Conservation (phyloP, 2,888 invertebrate genomes). For the Rhabditoides inermis region DNA sequence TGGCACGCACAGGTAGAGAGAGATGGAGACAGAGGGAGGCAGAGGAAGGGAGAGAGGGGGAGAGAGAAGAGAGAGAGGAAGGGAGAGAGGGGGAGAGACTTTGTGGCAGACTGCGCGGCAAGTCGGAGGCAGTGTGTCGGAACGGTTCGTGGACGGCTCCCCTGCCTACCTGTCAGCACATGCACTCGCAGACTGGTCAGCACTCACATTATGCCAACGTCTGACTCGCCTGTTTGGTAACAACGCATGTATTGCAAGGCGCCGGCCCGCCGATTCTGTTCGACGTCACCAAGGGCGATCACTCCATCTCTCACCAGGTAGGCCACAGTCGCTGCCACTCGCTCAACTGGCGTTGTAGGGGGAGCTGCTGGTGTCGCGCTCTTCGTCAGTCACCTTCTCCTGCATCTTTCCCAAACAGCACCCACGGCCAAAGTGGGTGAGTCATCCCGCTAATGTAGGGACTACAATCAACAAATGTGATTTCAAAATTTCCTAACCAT, state of each 20-base stretch:
- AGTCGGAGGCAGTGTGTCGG: constrained; percentile 16
- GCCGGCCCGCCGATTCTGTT: too few relatives aligned
- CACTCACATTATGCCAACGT: too few relatives aligned
- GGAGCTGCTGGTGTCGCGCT: constrained; percentile 39
- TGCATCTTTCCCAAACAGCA: constrained; percentile 36
- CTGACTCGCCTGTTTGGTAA: too few relatives aligned
- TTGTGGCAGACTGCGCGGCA: constrained; percentile 17
- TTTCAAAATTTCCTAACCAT: too few relatives aligned
- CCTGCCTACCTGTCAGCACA: constrained; percentile 23
- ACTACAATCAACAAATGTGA: too few relatives aligned
- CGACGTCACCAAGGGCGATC: too few relatives aligned
- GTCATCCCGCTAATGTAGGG: too few relatives aligned
- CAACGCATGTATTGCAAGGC: too few relatives aligned
- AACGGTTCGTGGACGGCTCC: constrained; percentile 26
- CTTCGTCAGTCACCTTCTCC: constrained; percentile 41
- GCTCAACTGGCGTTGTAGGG: too few relatives aligned
- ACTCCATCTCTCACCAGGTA: too few relatives aligned
- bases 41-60: background rate
- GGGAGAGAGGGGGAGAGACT: background rate
- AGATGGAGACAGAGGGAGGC: background rate
- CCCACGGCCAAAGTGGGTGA: constrained; percentile 37
- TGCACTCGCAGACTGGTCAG: too few relatives aligned
- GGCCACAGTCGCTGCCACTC: too few relatives aligned
- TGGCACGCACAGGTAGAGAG: constrained; percentile 30
- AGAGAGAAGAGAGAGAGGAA: background rate